Evolutionary conservation across 2,888 invertebrate species (phyloP).

Genomic region (Ochropacha duplaris): DNA sequence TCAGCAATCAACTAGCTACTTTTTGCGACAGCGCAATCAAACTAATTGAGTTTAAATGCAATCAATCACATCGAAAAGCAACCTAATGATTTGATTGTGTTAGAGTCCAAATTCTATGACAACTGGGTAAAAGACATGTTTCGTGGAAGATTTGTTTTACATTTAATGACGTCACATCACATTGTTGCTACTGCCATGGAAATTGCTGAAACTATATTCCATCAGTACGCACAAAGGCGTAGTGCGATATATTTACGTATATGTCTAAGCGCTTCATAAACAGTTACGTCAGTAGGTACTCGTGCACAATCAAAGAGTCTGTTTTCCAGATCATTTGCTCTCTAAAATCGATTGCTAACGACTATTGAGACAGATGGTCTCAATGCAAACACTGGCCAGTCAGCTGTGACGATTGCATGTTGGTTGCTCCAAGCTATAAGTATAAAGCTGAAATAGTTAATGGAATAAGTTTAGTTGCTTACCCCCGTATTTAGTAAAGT

Average conservation of each 20-base stretch:
- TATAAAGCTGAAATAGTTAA: background rate
- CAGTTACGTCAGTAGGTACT: constrained; percentile 26
- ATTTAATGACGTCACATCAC: background rate
- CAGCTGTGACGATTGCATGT: constrained; percentile 24
- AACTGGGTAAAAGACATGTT: too few relatives aligned
- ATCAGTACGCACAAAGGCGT: background rate
- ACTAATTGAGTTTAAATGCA: background rate
- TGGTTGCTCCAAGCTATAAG: background rate
- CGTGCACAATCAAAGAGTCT: constrained; percentile 25
- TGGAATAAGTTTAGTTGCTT: too few relatives aligned
- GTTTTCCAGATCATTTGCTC: constrained; percentile 34
- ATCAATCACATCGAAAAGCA: background rate
- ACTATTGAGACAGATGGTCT: constrained; percentile 43
- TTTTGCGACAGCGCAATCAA: background rate
- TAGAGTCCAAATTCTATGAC: background rate
- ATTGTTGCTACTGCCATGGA: background rate
- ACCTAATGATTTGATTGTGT: background rate
- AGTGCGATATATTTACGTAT: background rate
- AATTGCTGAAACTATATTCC: constrained; percentile 8
- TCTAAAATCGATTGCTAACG: constrained; percentile 26
- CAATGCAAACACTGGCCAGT: constrained; percentile 25
- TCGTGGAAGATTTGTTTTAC: background rate
- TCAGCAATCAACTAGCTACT: background rate
- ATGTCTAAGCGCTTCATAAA: constrained; percentile 15
- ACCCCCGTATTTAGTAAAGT: too few relatives aligned